Percentiles rank a stretch among this genome's conserved stretches.
Evolutionary conservation across 2,113 vertebrate species (phyloP).

Genomic region (Pitta sordida): DNA sequence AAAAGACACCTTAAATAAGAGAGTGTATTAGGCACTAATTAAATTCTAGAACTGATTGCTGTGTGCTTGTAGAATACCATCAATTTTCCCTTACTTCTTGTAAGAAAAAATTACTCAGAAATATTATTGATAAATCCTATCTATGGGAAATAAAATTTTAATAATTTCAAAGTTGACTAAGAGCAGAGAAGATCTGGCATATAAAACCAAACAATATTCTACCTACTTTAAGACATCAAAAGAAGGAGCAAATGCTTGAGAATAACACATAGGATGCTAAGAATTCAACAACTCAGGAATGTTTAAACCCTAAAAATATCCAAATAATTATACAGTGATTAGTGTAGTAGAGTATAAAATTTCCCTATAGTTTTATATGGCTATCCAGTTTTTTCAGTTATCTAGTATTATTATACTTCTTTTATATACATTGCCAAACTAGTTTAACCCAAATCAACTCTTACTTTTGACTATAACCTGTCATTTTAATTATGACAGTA

Average conservation of each 20-base stretch:
- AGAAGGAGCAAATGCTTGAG: background rate
- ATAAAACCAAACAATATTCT: background rate
- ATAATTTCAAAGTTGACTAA: background rate
- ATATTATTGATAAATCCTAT: background rate
- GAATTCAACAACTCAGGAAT: background rate
- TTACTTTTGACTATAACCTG: background rate
- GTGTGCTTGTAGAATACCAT: background rate
- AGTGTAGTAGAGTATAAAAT: background rate
- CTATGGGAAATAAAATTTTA: background rate
- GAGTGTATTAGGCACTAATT: rapidly evolving
- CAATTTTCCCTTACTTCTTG: background rate
- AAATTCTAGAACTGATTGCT: background rate
- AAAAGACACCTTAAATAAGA: background rate
- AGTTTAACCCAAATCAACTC: background rate
- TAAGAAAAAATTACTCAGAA: background rate
- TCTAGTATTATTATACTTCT: background rate
- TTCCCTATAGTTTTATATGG: background rate
- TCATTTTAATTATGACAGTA: background rate
- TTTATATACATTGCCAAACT: background rate
- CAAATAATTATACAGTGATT: background rate
- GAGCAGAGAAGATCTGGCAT: background rate
- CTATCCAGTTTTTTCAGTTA: background rate
- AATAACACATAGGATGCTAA: background rate
- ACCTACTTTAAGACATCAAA: background rate
- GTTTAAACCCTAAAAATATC: background rate